phyloP scores from a whole-genome alignment of 2,888 invertebrate species.

The Pterostichus niger region DNA sequence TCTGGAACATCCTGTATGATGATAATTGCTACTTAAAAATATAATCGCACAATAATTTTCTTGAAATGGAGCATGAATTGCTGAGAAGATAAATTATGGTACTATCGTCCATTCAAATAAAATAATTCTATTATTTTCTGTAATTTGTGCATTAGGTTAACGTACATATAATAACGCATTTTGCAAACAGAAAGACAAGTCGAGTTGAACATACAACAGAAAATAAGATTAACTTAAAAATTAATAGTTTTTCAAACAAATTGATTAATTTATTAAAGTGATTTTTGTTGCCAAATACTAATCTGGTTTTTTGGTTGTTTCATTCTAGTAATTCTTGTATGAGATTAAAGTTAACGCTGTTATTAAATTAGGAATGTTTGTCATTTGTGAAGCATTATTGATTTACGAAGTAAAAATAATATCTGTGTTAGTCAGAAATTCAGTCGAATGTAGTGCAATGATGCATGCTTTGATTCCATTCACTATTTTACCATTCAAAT shows the following conservation, averaged over 20 bases:
- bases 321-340: neutral
- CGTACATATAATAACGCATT: neutral
- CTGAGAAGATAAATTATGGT: neutral
- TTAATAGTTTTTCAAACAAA: too few species aligned
- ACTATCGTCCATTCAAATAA: constrained; percentile 9
- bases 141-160: constrained; percentile 26
- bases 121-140: constrained; percentile 33
- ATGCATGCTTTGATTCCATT: constrained; percentile 28
- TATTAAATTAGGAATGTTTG: constrained; percentile 36
- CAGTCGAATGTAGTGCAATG: constrained; percentile 35
- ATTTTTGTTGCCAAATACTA: neutral
- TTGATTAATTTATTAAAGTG: too few species aligned
- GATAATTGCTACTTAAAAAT: neutral
- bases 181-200: neutral
- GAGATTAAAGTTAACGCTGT: constrained; percentile 1
- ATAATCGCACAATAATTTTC: constrained; percentile 6
- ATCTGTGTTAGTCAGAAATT: constrained; percentile 31
- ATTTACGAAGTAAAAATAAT: constrained; percentile 37
- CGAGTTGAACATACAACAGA: too few species aligned
- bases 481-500: constrained; percentile 43
- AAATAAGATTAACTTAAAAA: too few species aligned
- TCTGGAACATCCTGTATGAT: too few species aligned
- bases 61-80: constrained; percentile 1
- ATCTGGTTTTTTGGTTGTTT: neutral
- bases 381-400: constrained; percentile 11